Evolutionary conservation across 2,113 vertebrate species (phyloP).

Genomic region (Arothron firmamentum): DNA sequence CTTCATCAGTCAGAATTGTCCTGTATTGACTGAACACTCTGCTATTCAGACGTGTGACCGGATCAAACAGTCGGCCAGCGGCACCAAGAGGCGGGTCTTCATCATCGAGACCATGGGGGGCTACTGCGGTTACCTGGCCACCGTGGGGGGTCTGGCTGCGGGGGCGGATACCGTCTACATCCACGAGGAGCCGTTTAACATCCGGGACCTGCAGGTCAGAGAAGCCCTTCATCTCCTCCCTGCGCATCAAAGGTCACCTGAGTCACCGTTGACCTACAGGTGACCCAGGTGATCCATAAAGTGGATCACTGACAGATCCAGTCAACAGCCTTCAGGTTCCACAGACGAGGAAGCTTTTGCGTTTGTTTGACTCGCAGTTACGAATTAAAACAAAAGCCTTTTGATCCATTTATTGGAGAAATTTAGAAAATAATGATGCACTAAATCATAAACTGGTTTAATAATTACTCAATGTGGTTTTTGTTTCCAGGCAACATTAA

Average conservation of each 20-base stretch:
- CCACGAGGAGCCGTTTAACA: constrained; percentile 93
- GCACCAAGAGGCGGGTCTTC: constrained; percentile 93
- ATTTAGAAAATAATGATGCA: no score
- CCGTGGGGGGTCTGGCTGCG: constrained; percentile 87
- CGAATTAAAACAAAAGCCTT: no score
- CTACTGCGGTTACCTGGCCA: constrained; percentile 95
- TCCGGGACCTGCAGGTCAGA: constrained; percentile 91
- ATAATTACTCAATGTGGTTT: no score
- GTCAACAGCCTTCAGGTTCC: no score
- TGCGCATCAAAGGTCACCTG: no score
- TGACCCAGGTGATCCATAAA: neutral
- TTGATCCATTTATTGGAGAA: no score
- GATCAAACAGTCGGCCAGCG: constrained; percentile 96
- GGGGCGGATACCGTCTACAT: constrained; percentile 95
- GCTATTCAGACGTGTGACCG: constrained; percentile 88
- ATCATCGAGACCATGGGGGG: constrained; percentile 99
- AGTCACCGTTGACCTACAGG: neutral
- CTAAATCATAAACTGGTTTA: no score
- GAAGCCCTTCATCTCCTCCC: neutral
- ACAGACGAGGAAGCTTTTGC: no score
- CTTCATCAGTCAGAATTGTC: no score
- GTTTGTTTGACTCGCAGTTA: no score
- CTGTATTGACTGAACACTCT: constrained; percentile 2
- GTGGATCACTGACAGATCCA: no score
- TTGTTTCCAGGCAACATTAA: no score